Evolutionary conservation across 2,797 vertebrate species (phyloP), one percentile per base, ranked within the genome.

Genomic region (Echiichthys vipera): DNA sequence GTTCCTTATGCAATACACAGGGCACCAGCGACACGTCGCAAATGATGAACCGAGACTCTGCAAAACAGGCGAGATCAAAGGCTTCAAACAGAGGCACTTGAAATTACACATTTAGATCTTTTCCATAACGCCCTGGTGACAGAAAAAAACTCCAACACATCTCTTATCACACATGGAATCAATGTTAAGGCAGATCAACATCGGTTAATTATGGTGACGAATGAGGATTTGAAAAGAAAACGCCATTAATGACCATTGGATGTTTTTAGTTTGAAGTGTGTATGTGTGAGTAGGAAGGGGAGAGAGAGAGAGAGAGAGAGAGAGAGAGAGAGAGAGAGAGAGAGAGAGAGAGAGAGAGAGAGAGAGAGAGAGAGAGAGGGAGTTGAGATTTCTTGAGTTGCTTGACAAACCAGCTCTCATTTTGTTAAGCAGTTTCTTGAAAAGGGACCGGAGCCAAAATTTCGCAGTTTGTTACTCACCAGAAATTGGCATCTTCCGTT

Each of bases 61-160:
- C 86, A 90, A 89, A 88, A 88, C 88, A 91, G 83, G 88, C 82
- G 80, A 94, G 94, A 96, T 96, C 95, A 96, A 96, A 97, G 95
- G 88, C 81, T 93, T 93, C 94, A 89, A 93, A 94, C 94, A 89
- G 91, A 92, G 92, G 89, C 92, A 93, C 92, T 96, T 94, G 92
- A 93, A 91, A 95, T 96, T 93, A 94, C 94, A 94, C 91, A 90
- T 95, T 94, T 95, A 93, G 93, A 95, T 94, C 89, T 93, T 93
- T 94, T 95, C 93, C 94, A 92, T 92, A 91, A 93, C 91, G 90
- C 92, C 89, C 87, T 90, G 13, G 71, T 80, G 90, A 93, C 93
- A 94, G 91, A 90, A 90, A 90, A 89, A 86, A 90, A 85, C 88
- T 18, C 1, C 18, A 88, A 87, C 88, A 90, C 92, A 91, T 93